These are phyloP conservation scores for Lymantria monacha DNA, from an alignment of 2,888 invertebrate species.

Conservation along the genomic window DNA sequence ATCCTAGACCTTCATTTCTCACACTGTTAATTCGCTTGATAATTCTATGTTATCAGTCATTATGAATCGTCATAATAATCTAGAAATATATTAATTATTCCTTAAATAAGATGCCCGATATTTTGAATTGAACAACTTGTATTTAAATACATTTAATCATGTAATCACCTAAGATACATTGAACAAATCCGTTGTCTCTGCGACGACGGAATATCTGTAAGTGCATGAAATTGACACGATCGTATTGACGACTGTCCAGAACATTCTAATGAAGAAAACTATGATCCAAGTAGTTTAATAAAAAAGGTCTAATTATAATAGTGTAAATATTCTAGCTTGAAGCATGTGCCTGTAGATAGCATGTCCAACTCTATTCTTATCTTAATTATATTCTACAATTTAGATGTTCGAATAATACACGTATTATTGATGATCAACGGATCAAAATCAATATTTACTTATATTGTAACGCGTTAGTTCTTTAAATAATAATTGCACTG, in stretches of 20 bases:
- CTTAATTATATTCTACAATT: neutral
- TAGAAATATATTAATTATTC: too few relatives aligned
- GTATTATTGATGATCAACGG: too few relatives aligned
- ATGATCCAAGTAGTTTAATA: too few relatives aligned
- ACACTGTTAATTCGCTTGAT: too few relatives aligned
- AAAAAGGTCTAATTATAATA: neutral
- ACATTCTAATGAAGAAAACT: too few relatives aligned
- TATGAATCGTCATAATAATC: too few relatives aligned
- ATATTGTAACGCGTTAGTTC: neutral
- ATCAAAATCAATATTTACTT: neutral
- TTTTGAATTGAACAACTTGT: neutral
- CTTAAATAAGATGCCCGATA: conserved; percentile 1
- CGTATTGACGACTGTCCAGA: neutral
- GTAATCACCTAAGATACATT: conserved; percentile 19
- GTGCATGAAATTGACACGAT: conserved; percentile 58
- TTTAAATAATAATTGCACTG: too few relatives aligned
- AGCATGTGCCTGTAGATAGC: conserved; percentile 20
- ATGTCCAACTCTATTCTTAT: neutral
- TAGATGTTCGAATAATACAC: neutral
- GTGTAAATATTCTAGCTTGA: conserved; percentile 1
- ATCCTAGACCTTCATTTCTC: too few relatives aligned
- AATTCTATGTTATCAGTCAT: too few relatives aligned
- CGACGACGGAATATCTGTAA: conserved; percentile 60
- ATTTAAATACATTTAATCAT: conserved; percentile 2
- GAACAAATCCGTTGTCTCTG: conserved; percentile 35